phyloP scores from a whole-genome alignment of 2,797 vertebrate species.

The Myotis pilosus region DNA sequence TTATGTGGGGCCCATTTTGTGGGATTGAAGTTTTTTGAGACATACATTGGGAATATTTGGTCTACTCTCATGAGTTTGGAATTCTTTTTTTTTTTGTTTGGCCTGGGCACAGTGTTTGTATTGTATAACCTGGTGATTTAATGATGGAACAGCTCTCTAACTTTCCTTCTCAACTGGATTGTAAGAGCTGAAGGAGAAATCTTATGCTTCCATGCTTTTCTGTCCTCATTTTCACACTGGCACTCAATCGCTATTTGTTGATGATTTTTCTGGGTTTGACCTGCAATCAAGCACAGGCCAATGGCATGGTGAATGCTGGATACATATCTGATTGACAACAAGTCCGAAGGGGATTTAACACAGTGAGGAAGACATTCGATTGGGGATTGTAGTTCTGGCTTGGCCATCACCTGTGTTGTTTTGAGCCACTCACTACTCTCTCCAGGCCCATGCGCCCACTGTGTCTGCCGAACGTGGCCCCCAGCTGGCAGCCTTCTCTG shows the following conservation, averaged over 20 bases:
- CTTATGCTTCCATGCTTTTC: background rate
- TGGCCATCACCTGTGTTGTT: background rate
- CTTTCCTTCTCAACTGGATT: background rate
- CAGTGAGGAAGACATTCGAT: background rate
- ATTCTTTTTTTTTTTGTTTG: background rate
- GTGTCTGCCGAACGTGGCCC: background rate
- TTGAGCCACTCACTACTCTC: background rate
- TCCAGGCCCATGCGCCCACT: background rate
- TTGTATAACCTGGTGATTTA: background rate
- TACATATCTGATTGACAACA: background rate
- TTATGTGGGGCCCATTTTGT: background rate
- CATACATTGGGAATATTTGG: background rate
- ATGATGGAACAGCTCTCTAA: background rate
- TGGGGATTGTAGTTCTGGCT: background rate
- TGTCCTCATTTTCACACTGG: background rate
- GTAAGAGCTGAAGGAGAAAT: background rate
- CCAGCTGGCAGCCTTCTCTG: background rate
- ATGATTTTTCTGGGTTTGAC: background rate
- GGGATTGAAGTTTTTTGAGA: background rate
- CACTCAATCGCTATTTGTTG: background rate
- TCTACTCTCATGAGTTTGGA: background rate
- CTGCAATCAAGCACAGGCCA: background rate
- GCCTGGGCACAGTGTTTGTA: background rate
- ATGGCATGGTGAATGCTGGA: background rate
- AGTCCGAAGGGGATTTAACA: background rate